Base-by-base conservation (phyloP, 2,113 vertebrate genomes). In the Aptenodytes forsteri region DNA sequence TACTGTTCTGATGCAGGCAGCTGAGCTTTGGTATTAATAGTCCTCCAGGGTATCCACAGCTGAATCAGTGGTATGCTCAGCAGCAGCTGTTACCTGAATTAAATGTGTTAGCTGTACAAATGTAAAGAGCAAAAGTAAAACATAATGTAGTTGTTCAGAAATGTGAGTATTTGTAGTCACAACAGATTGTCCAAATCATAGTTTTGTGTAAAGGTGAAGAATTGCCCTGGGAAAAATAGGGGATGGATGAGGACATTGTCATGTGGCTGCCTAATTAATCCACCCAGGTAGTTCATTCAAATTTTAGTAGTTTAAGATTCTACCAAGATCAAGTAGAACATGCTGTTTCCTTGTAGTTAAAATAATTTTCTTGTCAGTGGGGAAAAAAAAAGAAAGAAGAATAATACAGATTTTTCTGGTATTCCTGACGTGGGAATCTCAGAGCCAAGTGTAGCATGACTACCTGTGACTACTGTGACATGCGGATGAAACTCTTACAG, bases 31-130 rank as follows among this genome's bases (percentile, higher is more conserved):
- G 46, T 83, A 34, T 97, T 94, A 66, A 66, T 82, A 77, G 96
- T 71, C 69, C 90, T 97, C 80, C 73, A 49, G 81, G 54, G 49
- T 70, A 84, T 92, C 73, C 66, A 55, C 59, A 92, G 82, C 85
- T 95, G 89, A 97, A 80, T 93, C 82, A 87, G 2, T 93, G 70
- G 83, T 80, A 72, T 91, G 52, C 75, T 95, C n/a, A 70, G 38
- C 80, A 95, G 90, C 92, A 93, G 87, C 90, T 96, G 96, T 89
- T 96, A 50, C 16, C 81, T 16, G 22, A 89, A 93, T 86, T 83
- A 83, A 72, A 76, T 95, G 52, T 77, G 66, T 86, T 91, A 92
- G 23, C 71, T 71, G 19, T 89, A 73, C 59, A 82, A 42, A 62
- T 80, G 64, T 83, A 91, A 87, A 92, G 83, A 87, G 69, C 88